A percentile compares a stretch with the other conserved stretches of the same genome.
phyloP scores from a whole-genome alignment of 2,888 invertebrate genomes.

The Conops quadrifasciatus region DNA sequence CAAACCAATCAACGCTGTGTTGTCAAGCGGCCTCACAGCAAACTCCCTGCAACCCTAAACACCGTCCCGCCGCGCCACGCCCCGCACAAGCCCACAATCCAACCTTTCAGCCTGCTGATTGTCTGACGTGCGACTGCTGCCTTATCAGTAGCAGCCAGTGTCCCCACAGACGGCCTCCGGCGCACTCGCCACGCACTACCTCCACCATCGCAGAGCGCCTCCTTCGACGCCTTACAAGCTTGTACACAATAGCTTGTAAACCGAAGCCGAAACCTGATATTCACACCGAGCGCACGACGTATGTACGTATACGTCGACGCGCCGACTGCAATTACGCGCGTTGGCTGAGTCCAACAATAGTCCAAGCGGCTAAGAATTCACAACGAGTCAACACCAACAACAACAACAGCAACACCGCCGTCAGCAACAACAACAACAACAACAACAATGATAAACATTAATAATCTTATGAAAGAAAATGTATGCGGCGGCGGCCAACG shows the following conservation, averaged over 20 bases:
- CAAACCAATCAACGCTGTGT: slow-evolving; percentile 61
- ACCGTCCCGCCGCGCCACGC: slow-evolving; percentile 13
- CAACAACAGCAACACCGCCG: slow-evolving; percentile 1
- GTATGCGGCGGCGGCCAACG: too few species aligned
- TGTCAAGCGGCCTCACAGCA: slow-evolving; percentile 46
- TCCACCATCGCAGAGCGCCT: slow-evolving; percentile 3
- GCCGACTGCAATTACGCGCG: slow-evolving; percentile 57
- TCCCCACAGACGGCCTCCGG: slow-evolving; percentile 51
- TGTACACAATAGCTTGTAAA: slow-evolving; percentile 26
- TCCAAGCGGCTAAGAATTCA: slow-evolving; percentile 14
- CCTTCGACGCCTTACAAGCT: slow-evolving; percentile 20
- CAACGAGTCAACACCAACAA: slow-evolving; percentile 40
- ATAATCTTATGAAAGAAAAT: slow-evolving; percentile 8
- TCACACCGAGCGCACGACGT: slow-evolving; percentile 49
- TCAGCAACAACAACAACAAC: slow-evolving; percentile 10
- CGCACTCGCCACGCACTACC: slow-evolving; percentile 58
- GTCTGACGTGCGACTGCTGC: slow-evolving; percentile 45
- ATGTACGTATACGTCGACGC: slow-evolving; percentile 58
- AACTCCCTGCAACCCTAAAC: not conserved
- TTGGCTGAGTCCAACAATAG: slow-evolving; percentile 36
- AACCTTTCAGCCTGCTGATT: slow-evolving; percentile 11
- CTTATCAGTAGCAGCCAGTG: slow-evolving; percentile 60
- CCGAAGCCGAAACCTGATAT: slow-evolving; percentile 35
- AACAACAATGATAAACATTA: slow-evolving; percentile 15
- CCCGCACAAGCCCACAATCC: not conserved